Evolutionary conservation across 1,140 invertebrate genomes (phyloP), one percentile per base, ranked within the genome.

Genomic region (Euglossa dilemma): DNA sequence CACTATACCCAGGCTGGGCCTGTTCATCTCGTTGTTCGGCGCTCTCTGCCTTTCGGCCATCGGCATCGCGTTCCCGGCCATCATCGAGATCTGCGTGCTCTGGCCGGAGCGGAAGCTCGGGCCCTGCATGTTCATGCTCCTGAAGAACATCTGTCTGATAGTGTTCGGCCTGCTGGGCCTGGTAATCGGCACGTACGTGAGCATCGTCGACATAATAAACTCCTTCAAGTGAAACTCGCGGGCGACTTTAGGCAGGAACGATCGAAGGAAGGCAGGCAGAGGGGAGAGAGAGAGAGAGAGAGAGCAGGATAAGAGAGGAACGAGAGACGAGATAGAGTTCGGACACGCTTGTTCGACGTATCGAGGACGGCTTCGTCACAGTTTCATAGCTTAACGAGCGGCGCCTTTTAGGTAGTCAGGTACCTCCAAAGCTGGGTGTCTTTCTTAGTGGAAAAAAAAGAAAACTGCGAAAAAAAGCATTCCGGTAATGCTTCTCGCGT

Each of bases 11-110:
- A 95, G 96, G 71, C 94, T 99, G 66, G 97, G 97, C 28, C 94
- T 98, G 3, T 96, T 98, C 91, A 98, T 99, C 81, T 97, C 97
- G 0, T 94, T 98, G 61, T 97, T 98, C 76, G 98, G 98, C 25
- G 97, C 98, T 0, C 94, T 98, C 20, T 97, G 97, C 76, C 95
- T 97, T 25, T 97, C 97, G 9, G 96, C 97, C 18, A 95, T 98
- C 43, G 97, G 97, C 0, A 95, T 98, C 16, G 96, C 98, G 12
- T 97, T 98, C 90, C 98, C 98, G 20, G 97, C 97, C 2, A 92
- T 98, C 36, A 97, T 98, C 87, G 97, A 98, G 89, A 95, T 97
- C 36, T 95, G 97, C 89, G 91, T 96, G 6, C 90, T 94, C 63
- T 96, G 95, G 92, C 94, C 95, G 0, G 92, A 95, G 47, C 89